Evolutionary conservation across 2,113 vertebrate species (phyloP).

Genomic region (Epinephelus fuscoguttatus): DNA sequence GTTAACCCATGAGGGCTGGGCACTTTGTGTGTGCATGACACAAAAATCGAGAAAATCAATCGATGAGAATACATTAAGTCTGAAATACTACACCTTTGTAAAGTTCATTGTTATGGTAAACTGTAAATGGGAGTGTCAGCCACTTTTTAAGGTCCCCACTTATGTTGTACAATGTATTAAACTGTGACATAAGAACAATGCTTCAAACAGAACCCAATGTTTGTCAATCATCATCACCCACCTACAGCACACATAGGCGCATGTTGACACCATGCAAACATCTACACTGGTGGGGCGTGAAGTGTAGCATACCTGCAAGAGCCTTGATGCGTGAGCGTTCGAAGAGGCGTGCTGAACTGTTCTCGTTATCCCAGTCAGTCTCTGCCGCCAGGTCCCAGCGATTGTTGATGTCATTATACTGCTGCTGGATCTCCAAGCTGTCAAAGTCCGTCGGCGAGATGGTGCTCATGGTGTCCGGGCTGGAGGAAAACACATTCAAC

Average conservation of each 20-base stretch:
- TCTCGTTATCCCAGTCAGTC: conserved; percentile 95
- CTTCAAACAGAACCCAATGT: conserved; percentile 5
- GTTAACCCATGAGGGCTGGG: no score
- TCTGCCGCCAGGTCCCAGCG: conserved; percentile 94
- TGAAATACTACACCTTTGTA: background rate
- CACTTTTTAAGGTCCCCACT: no score
- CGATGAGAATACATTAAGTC: background rate
- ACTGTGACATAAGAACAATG: background rate
- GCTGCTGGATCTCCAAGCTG: conserved; percentile 96
- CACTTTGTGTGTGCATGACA: no score
- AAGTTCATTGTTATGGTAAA: background rate
- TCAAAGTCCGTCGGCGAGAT: conserved; percentile 94
- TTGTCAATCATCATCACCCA: background rate
- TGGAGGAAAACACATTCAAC: conserved; percentile 78
- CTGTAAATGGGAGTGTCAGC: background rate
- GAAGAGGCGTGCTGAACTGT: conserved; percentile 94
- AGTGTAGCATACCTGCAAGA: conserved; percentile 87
- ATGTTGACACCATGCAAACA: background rate
- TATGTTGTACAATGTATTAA: background rate
- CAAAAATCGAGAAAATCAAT: no score
- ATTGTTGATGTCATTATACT: conserved; percentile 97
- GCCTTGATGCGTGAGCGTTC: conserved; percentile 95
- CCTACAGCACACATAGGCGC: background rate
- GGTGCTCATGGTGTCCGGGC: conserved; percentile 89
- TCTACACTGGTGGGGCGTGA: background rate